A percentile compares a stretch with the other conserved stretches of the same genome.
Evolutionary conservation across 2,797 vertebrate species (phyloP).

Genomic region (Phataginus tricuspis): DNA sequence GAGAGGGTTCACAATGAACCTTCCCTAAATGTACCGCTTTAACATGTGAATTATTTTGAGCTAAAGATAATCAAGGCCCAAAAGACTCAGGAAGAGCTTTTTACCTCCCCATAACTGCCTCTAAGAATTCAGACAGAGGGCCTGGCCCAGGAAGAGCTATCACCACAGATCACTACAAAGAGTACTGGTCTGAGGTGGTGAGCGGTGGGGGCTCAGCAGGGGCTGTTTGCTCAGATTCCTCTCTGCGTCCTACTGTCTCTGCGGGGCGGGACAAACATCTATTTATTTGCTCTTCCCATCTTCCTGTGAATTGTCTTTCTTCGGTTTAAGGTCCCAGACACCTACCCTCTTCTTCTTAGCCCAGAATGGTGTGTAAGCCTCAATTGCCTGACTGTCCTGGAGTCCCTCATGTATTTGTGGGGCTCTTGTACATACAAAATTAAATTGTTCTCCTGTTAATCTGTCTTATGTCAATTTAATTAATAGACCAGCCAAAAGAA

Average conservation of each 20-base stretch:
- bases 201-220: background rate
- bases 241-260: background rate
- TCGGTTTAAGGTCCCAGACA: background rate
- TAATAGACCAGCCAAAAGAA: background rate
- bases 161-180: background rate
- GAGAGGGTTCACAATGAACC: background rate
- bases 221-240: background rate
- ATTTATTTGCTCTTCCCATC: background rate
- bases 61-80: background rate
- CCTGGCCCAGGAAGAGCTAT: background rate
- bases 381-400: background rate
- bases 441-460: background rate
- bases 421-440: background rate
- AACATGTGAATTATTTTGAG: background rate
- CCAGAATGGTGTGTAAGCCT: background rate
- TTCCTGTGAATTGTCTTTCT: background rate
- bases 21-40: background rate
- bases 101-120: background rate
- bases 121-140: background rate
- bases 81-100: background rate
- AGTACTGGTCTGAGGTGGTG: background rate
- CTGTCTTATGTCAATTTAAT: background rate
- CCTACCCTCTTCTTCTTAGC: no score
- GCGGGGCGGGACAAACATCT: background rate
- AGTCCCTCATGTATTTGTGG: background rate